Evolutionary conservation across 2,888 invertebrate genomes (phyloP).

Genomic region (Agrochola circellaris): DNA sequence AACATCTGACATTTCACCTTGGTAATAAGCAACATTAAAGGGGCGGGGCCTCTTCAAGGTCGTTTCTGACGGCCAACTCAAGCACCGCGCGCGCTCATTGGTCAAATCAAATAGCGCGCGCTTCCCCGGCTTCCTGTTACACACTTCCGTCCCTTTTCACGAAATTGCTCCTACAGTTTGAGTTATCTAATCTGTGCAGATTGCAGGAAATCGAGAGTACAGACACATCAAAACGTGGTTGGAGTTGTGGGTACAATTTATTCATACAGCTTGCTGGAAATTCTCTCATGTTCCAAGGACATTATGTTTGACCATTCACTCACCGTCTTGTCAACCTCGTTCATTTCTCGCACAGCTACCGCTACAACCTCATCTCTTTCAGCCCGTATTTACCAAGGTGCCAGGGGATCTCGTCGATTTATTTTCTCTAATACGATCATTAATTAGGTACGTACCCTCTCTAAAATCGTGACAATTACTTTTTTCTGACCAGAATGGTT

Average conservation of each 20-base stretch:
- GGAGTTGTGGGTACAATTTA: background rate
- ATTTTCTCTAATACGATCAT: slow-evolving; percentile 50
- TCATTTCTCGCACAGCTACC: slow-evolving; percentile 29
- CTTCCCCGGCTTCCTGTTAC: no score
- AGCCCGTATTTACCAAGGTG: slow-evolving; percentile 25
- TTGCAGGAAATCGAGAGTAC: no score
- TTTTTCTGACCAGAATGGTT: slow-evolving; percentile 22
- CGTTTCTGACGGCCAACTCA: no score
- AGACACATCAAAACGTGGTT: background rate
- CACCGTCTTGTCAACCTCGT: slow-evolving; percentile 1
- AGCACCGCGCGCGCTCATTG: no score
- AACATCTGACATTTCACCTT: no score
- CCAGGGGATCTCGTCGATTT: slow-evolving; percentile 44
- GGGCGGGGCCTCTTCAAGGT: no score
- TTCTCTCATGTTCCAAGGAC: background rate
- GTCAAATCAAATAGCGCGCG: no score
- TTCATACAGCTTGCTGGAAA: background rate
- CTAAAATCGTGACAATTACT: slow-evolving; percentile 35
- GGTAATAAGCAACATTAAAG: no score
- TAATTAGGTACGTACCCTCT: slow-evolving; percentile 37
- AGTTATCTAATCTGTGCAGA: no score
- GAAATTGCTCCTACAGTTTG: no score
- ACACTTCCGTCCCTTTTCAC: no score
- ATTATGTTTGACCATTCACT: background rate
- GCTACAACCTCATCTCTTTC: background rate